Percentiles rank a stretch among this genome's conserved stretches.
Conservation (phyloP, 2,113 vertebrate species). For the Nyctibius bracteatus region DNA sequence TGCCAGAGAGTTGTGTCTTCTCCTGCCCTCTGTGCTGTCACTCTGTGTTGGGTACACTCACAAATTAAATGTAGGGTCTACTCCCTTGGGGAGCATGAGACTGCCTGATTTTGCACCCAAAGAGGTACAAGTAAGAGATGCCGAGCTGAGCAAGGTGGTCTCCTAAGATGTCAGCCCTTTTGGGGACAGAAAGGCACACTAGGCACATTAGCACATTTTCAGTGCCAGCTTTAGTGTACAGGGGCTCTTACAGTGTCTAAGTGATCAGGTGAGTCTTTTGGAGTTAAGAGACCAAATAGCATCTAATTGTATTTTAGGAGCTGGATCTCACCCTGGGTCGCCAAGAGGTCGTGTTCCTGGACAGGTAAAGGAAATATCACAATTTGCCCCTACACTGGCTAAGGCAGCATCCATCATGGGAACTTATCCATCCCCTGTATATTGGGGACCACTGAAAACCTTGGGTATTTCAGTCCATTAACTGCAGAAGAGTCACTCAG, state of each 20-base stretch:
- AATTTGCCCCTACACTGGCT: not conserved
- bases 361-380: not conserved
- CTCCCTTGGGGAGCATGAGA: not conserved
- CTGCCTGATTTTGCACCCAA: not conserved
- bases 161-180: not conserved
- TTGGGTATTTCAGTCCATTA: not conserved
- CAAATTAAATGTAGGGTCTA: not conserved
- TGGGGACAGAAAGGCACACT: not conserved
- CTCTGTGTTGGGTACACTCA: not conserved
- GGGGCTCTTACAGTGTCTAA: not conserved
- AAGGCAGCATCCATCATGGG: not conserved
- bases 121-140: accelerated
- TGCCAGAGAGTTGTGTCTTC: not conserved
- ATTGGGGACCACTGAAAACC: not conserved
- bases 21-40: not conserved
- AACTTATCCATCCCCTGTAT: not conserved
- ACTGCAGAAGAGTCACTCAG: not conserved
- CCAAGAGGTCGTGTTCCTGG: not conserved
- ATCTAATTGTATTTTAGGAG: not conserved
- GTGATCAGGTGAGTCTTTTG: not conserved
- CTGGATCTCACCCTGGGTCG: not conserved
- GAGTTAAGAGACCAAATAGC: not conserved
- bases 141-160: not conserved
- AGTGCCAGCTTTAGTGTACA: not conserved
- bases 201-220: not conserved